Conservation (phyloP, 2,797 vertebrate genomes). For the Microctenopoma steveboyesi region DNA sequence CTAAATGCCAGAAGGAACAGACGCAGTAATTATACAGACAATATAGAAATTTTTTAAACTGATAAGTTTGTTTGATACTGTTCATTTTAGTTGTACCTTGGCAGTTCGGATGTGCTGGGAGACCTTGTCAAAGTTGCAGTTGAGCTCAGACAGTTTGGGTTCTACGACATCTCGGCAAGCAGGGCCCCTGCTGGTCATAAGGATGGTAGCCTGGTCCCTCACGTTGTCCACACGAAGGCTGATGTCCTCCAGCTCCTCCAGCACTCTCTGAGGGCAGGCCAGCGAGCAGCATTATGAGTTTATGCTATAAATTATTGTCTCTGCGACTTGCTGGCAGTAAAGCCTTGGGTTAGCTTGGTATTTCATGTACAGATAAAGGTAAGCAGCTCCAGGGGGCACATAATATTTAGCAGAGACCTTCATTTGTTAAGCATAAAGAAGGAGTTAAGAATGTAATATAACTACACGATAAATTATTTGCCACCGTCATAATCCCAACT, state of each 20-base stretch:
- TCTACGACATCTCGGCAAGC: conserved; percentile 91
- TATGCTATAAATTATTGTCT: conserved; percentile 20
- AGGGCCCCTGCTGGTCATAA: conserved; percentile 91
- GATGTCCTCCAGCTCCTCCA: conserved; percentile 90
- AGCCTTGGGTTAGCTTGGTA: conserved; percentile 36
- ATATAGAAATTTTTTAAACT: not conserved
- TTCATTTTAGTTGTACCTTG: conserved; percentile 76
- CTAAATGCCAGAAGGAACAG: conserved; percentile 67
- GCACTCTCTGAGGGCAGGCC: conserved; percentile 82
- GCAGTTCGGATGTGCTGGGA: conserved; percentile 93
- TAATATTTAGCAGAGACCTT: conserved; percentile 44
- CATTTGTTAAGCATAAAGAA: conserved; percentile 6
- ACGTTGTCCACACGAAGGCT: conserved; percentile 90
- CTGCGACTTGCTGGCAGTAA: conserved; percentile 2
- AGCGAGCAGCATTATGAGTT: conserved; percentile 12
- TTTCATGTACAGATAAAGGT: conserved; percentile 42
- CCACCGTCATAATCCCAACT: not conserved
- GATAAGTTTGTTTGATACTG: not conserved
- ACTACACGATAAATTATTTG: conserved; percentile 12
- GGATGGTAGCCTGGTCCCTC: conserved; percentile 89
- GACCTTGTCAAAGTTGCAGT: conserved; percentile 95
- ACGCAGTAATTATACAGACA: not conserved
- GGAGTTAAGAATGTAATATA: conserved; percentile 20
- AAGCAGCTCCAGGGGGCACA: not conserved
- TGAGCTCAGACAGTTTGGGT: conserved; percentile 93